phyloP scores from a whole-genome alignment of 2,113 vertebrate genomes.

The western clawed frog (Xenopus tropicalis) region UCB_Xtro_10.0 CM004444.2:129044501-129045000 shows the following conservation, averaged over 20 bases:
- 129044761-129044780: constrained; percentile 20
- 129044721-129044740: constrained; percentile 13
- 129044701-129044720: not conserved
- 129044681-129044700: constrained; percentile 2
- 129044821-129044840: constrained; percentile 10
- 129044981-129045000: constrained; percentile 53
- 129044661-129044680: not conserved
- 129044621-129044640: too few species aligned
- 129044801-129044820: constrained; percentile 8
- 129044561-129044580: too few species aligned
- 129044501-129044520: too few species aligned
- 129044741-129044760: constrained; percentile 6
- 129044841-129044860: constrained; percentile 30
- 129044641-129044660: not conserved
- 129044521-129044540: too few species aligned
- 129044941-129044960: constrained; percentile 49
- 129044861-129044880: constrained; percentile 31
- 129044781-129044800: constrained; percentile 9
- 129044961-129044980: constrained; percentile 46
- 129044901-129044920: constrained; percentile 46
- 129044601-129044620: too few species aligned
- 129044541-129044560: too few species aligned
- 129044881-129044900: constrained; percentile 40
- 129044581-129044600: too few species aligned
- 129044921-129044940: constrained; percentile 47